These are phyloP conservation scores for Phainopepla nitens DNA, from an alignment of 2,113 vertebrate genomes.

Conservation along the genomic window DNA sequence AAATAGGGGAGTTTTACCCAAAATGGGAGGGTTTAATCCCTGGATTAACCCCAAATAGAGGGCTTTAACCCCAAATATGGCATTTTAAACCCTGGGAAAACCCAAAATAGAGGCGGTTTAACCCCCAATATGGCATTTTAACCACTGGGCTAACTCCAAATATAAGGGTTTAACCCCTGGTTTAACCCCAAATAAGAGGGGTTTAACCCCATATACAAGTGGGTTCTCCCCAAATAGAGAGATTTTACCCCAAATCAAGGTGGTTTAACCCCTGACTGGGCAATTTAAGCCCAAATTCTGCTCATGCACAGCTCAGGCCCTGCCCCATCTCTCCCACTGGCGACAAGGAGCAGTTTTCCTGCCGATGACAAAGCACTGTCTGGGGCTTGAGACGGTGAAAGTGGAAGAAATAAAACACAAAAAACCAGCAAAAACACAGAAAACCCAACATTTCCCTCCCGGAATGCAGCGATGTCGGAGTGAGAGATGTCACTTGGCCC, in stretches of 20 bases:
- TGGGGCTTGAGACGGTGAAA: fast-evolving
- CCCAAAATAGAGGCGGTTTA: too few relatives aligned
- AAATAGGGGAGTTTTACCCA: background rate
- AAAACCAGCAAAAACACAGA: background rate
- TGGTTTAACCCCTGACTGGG: background rate
- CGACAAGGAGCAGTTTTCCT: background rate
- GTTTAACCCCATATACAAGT: too few relatives aligned
- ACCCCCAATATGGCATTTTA: too few relatives aligned
- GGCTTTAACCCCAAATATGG: background rate
- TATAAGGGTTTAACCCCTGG: background rate
- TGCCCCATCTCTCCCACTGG: fast-evolving
- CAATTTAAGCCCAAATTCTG: background rate
- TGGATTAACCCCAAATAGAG: too few relatives aligned
- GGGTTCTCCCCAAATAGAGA: background rate
- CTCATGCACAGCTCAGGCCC: fast-evolving
- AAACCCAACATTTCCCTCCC: background rate
- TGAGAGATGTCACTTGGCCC: background rate
- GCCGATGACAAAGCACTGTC: fast-evolving
- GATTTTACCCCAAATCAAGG: background rate
- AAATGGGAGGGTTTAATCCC: background rate
- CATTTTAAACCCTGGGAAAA: too few relatives aligned
- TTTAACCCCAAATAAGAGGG: too few relatives aligned
- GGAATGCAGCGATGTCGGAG: fast-evolving
- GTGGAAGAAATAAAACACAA: background rate
- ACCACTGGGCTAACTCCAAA: background rate